Evolutionary conservation across 2,797 vertebrate genomes (phyloP), one percentile per base, ranked within the genome.

Genomic region (Acanthurus tractus): DNA sequence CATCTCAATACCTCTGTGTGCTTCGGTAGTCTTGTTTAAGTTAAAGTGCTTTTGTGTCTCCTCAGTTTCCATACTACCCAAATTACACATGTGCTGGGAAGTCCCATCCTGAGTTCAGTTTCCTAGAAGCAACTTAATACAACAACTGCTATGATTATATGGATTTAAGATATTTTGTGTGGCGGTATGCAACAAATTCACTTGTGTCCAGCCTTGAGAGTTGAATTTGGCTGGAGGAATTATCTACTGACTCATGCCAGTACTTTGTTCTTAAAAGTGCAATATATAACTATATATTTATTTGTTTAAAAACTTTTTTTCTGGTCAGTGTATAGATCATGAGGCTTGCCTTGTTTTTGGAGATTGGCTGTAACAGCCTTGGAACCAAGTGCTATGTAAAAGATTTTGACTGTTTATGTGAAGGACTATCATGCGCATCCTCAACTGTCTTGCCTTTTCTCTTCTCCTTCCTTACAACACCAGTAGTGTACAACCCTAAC

Each of bases 21-120:
- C 45, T 78, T 22, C 65, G 49, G 69, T 53, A 34, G 38, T 82
- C 70, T 84, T 57, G 40, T 80, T 85, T 85, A 53, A 59, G 45
- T 79, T 89, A 89, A 92, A 90, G 90, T 92, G 88, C 88, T 81
- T 80, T 69, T 83, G 75, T 84, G 71, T 81, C 25, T 77, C 48
- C 40, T 70, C 74, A 66, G 38, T 50, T 52, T 74, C 63, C 71
- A 76, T 54, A 69, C 70, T 74, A 74, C 44, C 76, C 78, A 79
- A 63, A 78, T 68, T 81, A 64, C 59, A 77, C 48, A 38, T 75
- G 50, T 62, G 8, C 57, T 42, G 63, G 73, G 68, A 59, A 71
- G 70, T 84, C 49, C 72, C 72, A 78, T 76, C 75, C 84, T 82
- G 74, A 88, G 81, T 69, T 78, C 67, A 69, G 45, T 74, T 85